Evolutionary conservation across 2,113 vertebrate genomes (phyloP).

Genomic region (Emberiza fucata): DNA sequence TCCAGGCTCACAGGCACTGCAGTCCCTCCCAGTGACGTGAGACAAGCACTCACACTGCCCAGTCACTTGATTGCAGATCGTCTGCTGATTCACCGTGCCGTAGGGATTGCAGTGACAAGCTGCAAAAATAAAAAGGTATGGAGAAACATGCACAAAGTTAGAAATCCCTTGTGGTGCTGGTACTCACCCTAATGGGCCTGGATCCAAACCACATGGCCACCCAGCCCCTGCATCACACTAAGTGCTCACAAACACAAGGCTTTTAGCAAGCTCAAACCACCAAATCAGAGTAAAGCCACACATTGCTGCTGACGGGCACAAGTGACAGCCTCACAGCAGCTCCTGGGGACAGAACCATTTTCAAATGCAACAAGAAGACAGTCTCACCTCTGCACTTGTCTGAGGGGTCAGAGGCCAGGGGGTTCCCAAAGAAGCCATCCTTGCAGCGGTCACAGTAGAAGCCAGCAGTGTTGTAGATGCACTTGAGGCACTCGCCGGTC

Average conservation of each 20-base stretch:
- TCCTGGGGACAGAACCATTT: neutral
- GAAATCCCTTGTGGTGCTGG: neutral
- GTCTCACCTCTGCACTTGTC: constrained; percentile 80
- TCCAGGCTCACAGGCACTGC: constrained; percentile 85
- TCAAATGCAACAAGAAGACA: neutral
- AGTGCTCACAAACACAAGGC: neutral
- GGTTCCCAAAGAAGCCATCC: constrained; percentile 85
- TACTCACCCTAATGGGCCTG: neutral
- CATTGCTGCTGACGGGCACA: rapidly evolving
- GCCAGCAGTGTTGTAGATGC: constrained; percentile 87
- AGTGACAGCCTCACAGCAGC: neutral
- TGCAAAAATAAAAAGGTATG: constrained; percentile 38
- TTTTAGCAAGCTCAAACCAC: neutral
- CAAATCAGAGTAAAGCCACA: neutral
- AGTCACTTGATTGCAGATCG: constrained; percentile 82
- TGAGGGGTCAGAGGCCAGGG: constrained; percentile 70
- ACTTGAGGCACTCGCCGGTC: constrained; percentile 89
- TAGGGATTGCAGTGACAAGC: constrained; percentile 86
- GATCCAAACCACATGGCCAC: neutral
- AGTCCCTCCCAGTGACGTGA: constrained; percentile 86
- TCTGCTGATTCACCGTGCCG: constrained; percentile 79
- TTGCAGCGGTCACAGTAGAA: constrained; percentile 88
- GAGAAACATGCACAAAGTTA: neutral
- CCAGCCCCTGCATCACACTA: rapidly evolving
- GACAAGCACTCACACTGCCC: constrained; percentile 90